Percentiles rank a stretch among this genome's conserved stretches.
Evolutionary conservation across 2,113 vertebrate genomes (phyloP).

Genomic region (Gallinago media): DNA sequence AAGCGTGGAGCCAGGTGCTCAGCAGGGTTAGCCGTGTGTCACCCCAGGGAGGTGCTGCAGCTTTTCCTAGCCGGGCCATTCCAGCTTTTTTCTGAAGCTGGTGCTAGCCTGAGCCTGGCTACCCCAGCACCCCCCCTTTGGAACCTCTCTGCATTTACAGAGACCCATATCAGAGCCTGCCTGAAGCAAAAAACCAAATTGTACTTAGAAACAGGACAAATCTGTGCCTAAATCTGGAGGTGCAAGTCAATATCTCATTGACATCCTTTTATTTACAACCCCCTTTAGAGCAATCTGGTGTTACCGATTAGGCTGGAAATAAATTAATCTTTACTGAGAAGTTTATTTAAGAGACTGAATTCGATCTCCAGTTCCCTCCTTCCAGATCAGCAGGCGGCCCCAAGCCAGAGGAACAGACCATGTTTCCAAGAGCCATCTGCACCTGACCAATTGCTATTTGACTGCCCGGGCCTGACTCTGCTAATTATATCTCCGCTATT

Average conservation of each 20-base stretch:
- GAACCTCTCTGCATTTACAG: neutral
- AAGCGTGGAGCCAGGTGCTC: neutral
- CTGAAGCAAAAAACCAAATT: neutral
- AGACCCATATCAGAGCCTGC: neutral
- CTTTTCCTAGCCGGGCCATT: neutral
- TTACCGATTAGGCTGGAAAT: neutral
- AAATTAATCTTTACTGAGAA: neutral
- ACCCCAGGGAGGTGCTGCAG: neutral
- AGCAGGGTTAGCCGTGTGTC: accelerated
- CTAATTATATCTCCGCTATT: slow-evolving; percentile 21
- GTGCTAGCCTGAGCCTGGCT: neutral
- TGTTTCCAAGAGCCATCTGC: slow-evolving; percentile 34
- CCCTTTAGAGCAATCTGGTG: neutral
- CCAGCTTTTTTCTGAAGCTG: neutral
- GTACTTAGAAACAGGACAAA: neutral
- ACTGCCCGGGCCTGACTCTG: neutral
- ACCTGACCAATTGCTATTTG: neutral
- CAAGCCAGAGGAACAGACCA: slow-evolving; percentile 1
- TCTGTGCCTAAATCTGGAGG: neutral
- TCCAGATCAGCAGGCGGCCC: neutral
- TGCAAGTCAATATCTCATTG: neutral
- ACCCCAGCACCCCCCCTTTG: accelerated
- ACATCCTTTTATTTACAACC: neutral
- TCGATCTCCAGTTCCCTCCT: neutral
- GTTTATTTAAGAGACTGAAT: neutral